phyloP scores from a whole-genome alignment of 2,113 vertebrate species.

The Dipodomys stephensi region DNA sequence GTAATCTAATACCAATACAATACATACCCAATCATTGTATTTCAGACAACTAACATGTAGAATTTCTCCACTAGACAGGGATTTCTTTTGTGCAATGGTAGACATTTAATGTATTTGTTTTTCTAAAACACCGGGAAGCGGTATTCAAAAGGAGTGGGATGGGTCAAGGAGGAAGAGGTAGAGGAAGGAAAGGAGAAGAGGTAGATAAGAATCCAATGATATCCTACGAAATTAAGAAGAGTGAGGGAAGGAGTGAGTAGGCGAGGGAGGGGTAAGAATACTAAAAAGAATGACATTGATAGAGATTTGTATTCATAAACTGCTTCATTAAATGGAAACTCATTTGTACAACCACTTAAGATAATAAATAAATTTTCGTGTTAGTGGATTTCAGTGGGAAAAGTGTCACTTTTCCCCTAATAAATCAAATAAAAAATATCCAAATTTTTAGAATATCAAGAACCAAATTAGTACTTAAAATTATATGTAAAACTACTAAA shows the following conservation, averaged over 20 bases:
- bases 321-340: too few relatives aligned
- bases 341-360: too few relatives aligned
- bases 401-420: neutral
- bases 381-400: neutral
- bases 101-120: neutral
- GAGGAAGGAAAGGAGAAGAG: too few relatives aligned
- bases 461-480: constrained; percentile 39
- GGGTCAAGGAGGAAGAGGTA: too few relatives aligned
- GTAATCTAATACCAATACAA: neutral
- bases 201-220: too few relatives aligned
- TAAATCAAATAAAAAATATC: neutral
- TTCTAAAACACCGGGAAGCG: too few relatives aligned
- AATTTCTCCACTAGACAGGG: neutral
- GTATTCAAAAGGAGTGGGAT: too few relatives aligned
- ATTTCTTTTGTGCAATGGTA: neutral
- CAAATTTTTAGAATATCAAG: constrained; percentile 15
- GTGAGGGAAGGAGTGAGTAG: too few relatives aligned
- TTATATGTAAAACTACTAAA: neutral
- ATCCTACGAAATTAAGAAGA: too few relatives aligned
- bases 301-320: too few relatives aligned
- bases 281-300: too few relatives aligned
- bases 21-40: neutral
- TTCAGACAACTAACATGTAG: neutral
- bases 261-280: too few relatives aligned
- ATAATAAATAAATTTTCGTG: neutral